Base-by-base conservation (phyloP, 2,113 vertebrate species). In the Hassar affinis region DNA sequence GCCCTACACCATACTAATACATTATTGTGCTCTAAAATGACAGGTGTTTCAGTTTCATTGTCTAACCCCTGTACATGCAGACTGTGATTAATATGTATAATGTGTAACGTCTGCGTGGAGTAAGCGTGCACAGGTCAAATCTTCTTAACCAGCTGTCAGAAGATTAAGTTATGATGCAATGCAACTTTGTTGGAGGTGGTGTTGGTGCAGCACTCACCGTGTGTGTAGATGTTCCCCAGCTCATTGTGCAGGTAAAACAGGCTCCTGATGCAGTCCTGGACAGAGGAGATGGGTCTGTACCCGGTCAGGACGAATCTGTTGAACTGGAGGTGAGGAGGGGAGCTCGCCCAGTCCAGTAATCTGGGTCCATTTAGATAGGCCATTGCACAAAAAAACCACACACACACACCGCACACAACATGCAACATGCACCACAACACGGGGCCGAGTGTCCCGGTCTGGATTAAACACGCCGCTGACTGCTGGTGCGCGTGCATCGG, bases 241-340 rank as follows among this genome's bases (percentile, higher is more conserved):
- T 98, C 96, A 86, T 98, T 98, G 95, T 98, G 96, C 87, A 97
- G 93, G 91, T 98, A 98, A 81, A 97, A 97, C 83, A 98, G 94
- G 90, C 96, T 98, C 54, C 94, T 89, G 89, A 97, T 90, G 86
- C 96, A 97, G 89, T 95, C 96, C 3, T 95, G 94, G 91, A 96
- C 94, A 1, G 96, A 96, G 66, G 96, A 96, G 86, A 94, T 93
- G 0, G 96, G 96, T 85, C 96, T 94, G 91, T 97, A 98, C 17
- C 96, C 96, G 0, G 96, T 97, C 38, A 98, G 92, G 69, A 98
- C 96, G 90, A 95, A 98, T 91, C 93, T 96, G 91, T 98, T 98
- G 87, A 98, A 98, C 90, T 97, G 96, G 84, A 97, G 94, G 91
- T 98, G 96, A 4, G 95, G 95, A 45, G 96, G 96, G 61, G 96